Evolutionary conservation across 2,113 vertebrate species (phyloP).

Genomic region (Thamnophis sirtalis): DNA sequence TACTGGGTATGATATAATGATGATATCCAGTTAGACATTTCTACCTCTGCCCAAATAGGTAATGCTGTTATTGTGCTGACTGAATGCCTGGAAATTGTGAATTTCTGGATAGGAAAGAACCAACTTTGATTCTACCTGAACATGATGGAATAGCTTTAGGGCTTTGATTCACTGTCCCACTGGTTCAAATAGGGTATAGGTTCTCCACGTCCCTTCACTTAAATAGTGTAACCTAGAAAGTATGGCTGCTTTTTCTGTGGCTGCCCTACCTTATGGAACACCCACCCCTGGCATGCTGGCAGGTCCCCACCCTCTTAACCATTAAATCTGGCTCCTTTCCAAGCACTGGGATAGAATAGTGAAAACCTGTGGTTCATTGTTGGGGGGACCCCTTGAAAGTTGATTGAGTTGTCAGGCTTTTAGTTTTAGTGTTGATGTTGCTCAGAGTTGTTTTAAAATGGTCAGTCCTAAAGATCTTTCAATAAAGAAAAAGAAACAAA

Average conservation of each 20-base stretch:
- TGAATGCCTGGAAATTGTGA: not conserved
- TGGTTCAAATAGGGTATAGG: not conserved
- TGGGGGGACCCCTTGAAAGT: not conserved
- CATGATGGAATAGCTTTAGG: not conserved
- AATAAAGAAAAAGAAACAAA: not conserved
- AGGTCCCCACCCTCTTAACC: not conserved
- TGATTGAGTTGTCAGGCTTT: not conserved
- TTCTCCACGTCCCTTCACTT: not conserved
- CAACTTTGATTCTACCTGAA: not conserved
- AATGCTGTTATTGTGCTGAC: not conserved
- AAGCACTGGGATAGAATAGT: not conserved
- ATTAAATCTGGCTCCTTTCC: not conserved
- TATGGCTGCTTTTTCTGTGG: not conserved
- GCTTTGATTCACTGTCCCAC: not conserved
- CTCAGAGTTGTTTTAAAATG: not conserved
- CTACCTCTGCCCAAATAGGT: not conserved
- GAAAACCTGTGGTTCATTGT: not conserved
- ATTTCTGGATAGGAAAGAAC: not conserved
- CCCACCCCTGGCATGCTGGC: not conserved
- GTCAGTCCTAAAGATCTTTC: not conserved
- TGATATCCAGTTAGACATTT: not conserved
- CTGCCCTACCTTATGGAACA: not conserved
- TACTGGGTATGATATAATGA: not conserved
- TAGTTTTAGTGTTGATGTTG: not conserved
- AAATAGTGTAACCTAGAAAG: not conserved